These are phyloP conservation scores for Abrostola tripartita DNA, from an alignment of 2,888 invertebrate species.

Conservation along the genomic window DNA sequence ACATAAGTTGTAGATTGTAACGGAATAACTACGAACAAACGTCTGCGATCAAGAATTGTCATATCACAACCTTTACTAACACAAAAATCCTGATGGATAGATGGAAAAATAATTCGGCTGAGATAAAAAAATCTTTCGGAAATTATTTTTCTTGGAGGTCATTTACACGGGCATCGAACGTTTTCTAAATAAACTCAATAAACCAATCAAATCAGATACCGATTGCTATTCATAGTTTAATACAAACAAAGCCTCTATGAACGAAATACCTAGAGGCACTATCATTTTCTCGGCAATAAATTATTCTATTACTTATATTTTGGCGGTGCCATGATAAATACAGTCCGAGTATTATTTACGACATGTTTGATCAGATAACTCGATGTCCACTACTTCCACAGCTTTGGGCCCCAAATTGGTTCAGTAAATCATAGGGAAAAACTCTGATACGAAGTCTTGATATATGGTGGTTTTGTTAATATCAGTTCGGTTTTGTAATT, in stretches of 20 bases:
- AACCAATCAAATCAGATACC: too few relatives aligned
- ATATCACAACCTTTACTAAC: too few relatives aligned
- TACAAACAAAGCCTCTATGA: constrained; percentile 49
- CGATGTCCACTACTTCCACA: constrained; percentile 74
- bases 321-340: constrained; percentile 82
- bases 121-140: too few relatives aligned
- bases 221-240: constrained; percentile 14
- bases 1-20: too few relatives aligned
- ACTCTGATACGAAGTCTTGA: constrained; percentile 65
- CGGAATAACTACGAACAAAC: too few relatives aligned
- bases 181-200: too few relatives aligned
- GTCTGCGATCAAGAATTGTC: too few relatives aligned
- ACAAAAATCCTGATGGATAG: too few relatives aligned
- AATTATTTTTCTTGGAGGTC: too few relatives aligned
- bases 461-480: constrained; percentile 59
- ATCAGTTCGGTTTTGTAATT: constrained; percentile 41
- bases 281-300: constrained; percentile 74
- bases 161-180: too few relatives aligned
- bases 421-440: constrained; percentile 79
- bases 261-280: constrained; percentile 43
- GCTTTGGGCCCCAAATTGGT: constrained; percentile 78
- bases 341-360: constrained; percentile 83
- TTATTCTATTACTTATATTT: constrained; percentile 77
- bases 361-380: constrained; percentile 83
- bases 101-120: too few relatives aligned